These are phyloP conservation scores for Thunnus maccoyii DNA, from an alignment of 2,113 vertebrate species.

Conservation along the genomic window DNA sequence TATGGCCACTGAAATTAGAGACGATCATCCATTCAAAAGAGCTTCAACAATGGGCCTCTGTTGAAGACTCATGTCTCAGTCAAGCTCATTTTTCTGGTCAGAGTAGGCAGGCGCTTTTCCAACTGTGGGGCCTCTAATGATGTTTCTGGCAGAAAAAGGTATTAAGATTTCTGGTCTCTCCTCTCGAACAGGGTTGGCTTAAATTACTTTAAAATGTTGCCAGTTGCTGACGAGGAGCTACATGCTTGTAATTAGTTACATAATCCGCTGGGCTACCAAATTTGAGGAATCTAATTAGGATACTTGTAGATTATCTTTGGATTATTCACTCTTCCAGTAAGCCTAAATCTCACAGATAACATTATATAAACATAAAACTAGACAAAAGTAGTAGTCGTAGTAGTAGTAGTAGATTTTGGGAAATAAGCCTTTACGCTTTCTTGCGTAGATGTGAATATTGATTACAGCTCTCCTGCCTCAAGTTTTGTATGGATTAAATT, in stretches of 20 bases:
- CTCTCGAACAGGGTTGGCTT: background rate
- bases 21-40: slow-evolving; percentile 52
- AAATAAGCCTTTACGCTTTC: background rate
- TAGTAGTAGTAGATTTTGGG: background rate
- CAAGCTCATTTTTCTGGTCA: slow-evolving; percentile 40
- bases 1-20: slow-evolving; percentile 71
- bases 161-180: background rate
- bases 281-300: background rate
- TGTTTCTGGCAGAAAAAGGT: background rate
- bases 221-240: background rate
- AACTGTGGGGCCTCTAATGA: background rate
- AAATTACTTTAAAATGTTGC: background rate
- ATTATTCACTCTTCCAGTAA: background rate
- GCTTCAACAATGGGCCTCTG: slow-evolving; percentile 68
- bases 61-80: slow-evolving; percentile 45
- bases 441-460: too few species aligned
- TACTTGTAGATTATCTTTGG: background rate
- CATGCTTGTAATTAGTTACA: background rate
- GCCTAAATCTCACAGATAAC: background rate
- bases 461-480: too few species aligned
- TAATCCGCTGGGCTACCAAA: background rate
- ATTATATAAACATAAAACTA: background rate
- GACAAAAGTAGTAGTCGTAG: background rate
- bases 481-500: background rate
- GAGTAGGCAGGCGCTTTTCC: background rate